Evolutionary conservation across 2,797 vertebrate species (phyloP).

Genomic region (Pangasius djambal): DNA sequence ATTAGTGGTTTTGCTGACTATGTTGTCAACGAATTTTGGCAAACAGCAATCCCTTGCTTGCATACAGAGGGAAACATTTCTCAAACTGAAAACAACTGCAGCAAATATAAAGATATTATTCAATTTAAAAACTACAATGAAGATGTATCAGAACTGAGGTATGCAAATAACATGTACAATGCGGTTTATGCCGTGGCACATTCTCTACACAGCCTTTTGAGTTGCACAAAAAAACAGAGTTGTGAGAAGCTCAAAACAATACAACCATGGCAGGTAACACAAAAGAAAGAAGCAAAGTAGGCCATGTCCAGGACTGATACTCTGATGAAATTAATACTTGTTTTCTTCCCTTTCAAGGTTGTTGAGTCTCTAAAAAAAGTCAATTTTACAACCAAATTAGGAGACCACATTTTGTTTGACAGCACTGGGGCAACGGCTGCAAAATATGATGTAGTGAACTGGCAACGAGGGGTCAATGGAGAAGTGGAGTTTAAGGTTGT

Average conservation of each 20-base stretch:
- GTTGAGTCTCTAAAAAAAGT: constrained; percentile 70
- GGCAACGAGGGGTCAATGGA: constrained; percentile 67
- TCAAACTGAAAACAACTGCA: constrained; percentile 59
- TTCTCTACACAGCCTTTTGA: constrained; percentile 44
- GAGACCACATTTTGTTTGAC: constrained; percentile 74
- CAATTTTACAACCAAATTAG: constrained; percentile 70
- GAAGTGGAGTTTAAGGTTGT: constrained; percentile 71
- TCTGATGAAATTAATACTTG: not conserved
- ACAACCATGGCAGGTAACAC: constrained; percentile 70
- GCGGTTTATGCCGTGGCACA: constrained; percentile 29
- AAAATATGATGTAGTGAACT: constrained; percentile 77
- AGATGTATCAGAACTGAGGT: constrained; percentile 57
- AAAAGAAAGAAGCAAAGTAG: not conserved
- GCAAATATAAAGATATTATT: constrained; percentile 74
- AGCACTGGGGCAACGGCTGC: constrained; percentile 69
- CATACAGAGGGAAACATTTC: not conserved
- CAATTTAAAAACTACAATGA: constrained; percentile 77
- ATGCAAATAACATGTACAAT: constrained; percentile 30
- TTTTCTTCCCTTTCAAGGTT: constrained; percentile 56
- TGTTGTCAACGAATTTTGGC: constrained; percentile 69
- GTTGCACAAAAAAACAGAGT: constrained; percentile 57
- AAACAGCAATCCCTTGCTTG: constrained; percentile 62
- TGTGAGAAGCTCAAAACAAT: constrained; percentile 64
- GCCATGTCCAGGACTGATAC: not conserved
- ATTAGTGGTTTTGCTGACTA: constrained; percentile 68